Percentiles rank a stretch among this genome's conserved stretches.
These are phyloP conservation scores for Ctenicera cuprea DNA, from an alignment of 2,888 invertebrate species.

Conservation along the genomic window DNA sequence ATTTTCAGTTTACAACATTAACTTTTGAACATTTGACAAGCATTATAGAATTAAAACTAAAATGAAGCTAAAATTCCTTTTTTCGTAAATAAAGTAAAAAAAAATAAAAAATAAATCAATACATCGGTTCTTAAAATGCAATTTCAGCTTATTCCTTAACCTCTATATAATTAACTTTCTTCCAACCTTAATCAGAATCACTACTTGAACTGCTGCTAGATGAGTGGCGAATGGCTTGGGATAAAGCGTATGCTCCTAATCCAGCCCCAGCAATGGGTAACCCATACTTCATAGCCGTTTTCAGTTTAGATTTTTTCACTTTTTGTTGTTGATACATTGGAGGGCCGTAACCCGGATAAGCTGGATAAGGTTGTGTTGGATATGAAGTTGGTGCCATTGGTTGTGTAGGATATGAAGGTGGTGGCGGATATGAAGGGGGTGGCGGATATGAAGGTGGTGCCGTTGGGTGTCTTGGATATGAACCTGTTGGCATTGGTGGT, in stretches of 20 bases:
- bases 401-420: slow-evolving; percentile 19
- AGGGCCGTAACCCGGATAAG: slow-evolving; percentile 12
- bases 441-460: neutral
- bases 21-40: no score
- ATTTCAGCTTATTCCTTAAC: no score
- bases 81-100: no score
- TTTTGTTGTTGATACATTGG: slow-evolving; percentile 43
- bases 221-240: neutral
- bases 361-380: slow-evolving; percentile 40
- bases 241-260: slow-evolving; percentile 70
- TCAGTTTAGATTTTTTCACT: slow-evolving; percentile 57
- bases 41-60: no score
- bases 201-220: slow-evolving; percentile 4
- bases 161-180: no score
- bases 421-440: neutral
- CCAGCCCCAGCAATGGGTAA: slow-evolving; percentile 71
- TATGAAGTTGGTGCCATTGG: slow-evolving; percentile 47
- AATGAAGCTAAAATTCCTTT: no score
- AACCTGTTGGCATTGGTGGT: neutral
- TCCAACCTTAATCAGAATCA: neutral
- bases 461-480: neutral
- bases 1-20: no score
- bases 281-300: slow-evolving; percentile 72
- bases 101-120: no score
- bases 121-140: no score